phyloP scores from a whole-genome alignment of 2,113 vertebrate genomes.

The Merops nubicus region DNA sequence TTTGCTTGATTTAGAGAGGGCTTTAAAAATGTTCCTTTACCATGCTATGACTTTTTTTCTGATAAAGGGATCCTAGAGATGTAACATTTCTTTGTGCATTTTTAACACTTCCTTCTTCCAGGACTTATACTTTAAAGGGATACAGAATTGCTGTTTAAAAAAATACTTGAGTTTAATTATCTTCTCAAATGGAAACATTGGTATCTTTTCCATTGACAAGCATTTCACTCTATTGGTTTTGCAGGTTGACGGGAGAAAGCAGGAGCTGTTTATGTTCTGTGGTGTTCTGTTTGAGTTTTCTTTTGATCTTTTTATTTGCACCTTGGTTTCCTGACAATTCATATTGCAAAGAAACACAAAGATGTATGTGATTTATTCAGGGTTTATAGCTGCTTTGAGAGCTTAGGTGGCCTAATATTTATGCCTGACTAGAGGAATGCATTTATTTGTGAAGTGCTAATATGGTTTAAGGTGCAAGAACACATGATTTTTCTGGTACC shows the following conservation, averaged over 20 bases:
- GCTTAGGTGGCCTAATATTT: background rate
- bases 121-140: background rate
- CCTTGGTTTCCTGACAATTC: conserved; percentile 44
- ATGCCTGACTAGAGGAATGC: background rate
- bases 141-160: background rate
- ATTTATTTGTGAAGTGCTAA: background rate
- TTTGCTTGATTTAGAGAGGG: conserved; percentile 42
- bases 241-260: background rate
- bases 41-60: conserved; percentile 1
- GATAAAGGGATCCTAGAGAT: conserved; percentile 8
- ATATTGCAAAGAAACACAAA: conserved; percentile 21
- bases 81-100: background rate
- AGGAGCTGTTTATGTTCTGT: background rate
- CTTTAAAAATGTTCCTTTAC: conserved; percentile 38
- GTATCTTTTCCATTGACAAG: background rate
- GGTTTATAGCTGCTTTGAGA: background rate
- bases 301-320: background rate
- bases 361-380: conserved; percentile 16
- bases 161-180: background rate
- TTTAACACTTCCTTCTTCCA: background rate
- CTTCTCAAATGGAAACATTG: background rate
- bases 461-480: background rate
- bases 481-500: background rate
- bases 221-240: background rate
- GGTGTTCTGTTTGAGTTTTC: background rate